These are phyloP conservation scores for Smithornis capensis DNA, from an alignment of 2,113 vertebrate genomes.

Conservation along the genomic window DNA sequence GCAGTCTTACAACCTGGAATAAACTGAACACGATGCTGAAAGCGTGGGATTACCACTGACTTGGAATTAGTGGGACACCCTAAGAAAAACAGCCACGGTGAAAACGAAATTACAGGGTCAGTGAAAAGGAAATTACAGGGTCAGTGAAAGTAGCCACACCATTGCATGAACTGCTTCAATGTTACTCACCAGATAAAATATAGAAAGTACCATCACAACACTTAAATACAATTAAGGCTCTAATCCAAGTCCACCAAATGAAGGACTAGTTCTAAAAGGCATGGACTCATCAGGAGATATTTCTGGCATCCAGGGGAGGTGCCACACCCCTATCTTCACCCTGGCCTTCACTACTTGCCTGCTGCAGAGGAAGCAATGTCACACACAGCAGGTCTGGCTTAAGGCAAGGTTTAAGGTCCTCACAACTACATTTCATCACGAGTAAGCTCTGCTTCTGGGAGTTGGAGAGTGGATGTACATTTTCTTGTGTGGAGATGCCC, in stretches of 20 bases:
- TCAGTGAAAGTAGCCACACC: neutral
- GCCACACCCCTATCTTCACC: neutral
- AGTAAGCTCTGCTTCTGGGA: neutral
- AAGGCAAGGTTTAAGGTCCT: neutral
- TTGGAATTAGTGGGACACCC: neutral
- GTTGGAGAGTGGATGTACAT: rapidly evolving
- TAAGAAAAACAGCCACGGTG: neutral
- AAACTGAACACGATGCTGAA: neutral
- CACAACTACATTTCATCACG: neutral
- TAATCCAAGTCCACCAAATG: neutral
- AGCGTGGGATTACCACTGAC: neutral
- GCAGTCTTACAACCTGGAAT: neutral
- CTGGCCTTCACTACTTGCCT: neutral
- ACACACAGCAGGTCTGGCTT: neutral
- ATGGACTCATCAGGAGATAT: rapidly evolving
- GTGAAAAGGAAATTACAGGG: neutral
- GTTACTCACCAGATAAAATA: neutral
- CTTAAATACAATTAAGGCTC: neutral
- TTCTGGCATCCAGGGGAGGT: neutral
- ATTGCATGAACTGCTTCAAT: neutral
- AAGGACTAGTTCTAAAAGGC: neutral
- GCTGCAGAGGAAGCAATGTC: neutral
- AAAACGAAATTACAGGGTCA: neutral
- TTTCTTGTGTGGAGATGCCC: constrained; percentile 1
- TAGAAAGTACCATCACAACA: neutral